Conservation (phyloP, 2,888 invertebrate species). For the Sialis fuliginosa region DNA sequence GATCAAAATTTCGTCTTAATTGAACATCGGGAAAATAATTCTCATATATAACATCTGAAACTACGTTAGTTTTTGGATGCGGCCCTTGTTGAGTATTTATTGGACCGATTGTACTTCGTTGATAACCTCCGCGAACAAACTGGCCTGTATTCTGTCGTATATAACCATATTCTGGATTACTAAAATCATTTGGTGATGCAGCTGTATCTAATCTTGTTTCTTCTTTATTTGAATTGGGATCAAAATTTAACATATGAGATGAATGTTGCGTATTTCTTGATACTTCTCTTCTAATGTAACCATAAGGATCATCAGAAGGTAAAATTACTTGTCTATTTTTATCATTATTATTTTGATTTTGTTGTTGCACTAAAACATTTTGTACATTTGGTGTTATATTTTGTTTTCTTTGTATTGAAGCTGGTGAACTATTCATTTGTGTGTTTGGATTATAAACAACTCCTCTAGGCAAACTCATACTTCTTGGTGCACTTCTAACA, state of each 20-base stretch:
- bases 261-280: too few relatives aligned
- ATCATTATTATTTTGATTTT: too few relatives aligned
- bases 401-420: too few relatives aligned
- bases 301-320: too few relatives aligned
- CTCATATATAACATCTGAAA: slow-evolving; percentile 7
- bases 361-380: too few relatives aligned
- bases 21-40: slow-evolving; percentile 9
- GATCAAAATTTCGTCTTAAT: slow-evolving; percentile 8
- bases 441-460: neutral
- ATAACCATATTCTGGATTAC: slow-evolving; percentile 4
- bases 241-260: too few relatives aligned
- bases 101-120: slow-evolving; percentile 15
- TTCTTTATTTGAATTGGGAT: too few relatives aligned
- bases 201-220: too few relatives aligned
- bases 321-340: too few relatives aligned
- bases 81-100: slow-evolving; percentile 8
- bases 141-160: slow-evolving; percentile 6
- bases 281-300: too few relatives aligned
- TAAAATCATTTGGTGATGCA: too few relatives aligned
- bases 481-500: slow-evolving; percentile 21
- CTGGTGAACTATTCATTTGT: neutral
- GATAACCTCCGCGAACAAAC: slow-evolving; percentile 15
- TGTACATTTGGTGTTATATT: too few relatives aligned
- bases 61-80: neutral
- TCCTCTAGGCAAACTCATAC: slow-evolving; percentile 22